Evolutionary conservation across 2,888 invertebrate species (phyloP).

Genomic region (Oxyteleia sp.): DNA sequence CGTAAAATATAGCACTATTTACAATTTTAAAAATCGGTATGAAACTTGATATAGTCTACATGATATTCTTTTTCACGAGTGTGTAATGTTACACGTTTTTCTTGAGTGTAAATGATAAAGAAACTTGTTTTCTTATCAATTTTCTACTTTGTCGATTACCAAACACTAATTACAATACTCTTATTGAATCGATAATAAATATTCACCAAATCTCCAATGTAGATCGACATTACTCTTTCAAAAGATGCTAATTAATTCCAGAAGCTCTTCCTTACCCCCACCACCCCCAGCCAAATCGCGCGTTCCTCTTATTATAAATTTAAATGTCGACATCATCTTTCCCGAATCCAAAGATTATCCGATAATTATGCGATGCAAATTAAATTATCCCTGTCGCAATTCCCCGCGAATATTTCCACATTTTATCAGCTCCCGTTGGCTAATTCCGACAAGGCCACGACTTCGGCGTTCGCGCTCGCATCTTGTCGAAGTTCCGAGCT

Average conservation of each 20-base stretch:
- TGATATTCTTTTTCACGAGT: no score
- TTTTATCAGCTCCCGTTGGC: slow-evolving; percentile 5
- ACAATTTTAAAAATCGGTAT: no score
- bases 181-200: no score
- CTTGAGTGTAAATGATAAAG: no score
- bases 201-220: not conserved
- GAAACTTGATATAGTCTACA: no score
- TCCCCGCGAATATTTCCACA: slow-evolving; percentile 13
- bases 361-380: slow-evolving; percentile 20
- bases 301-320: slow-evolving; percentile 5
- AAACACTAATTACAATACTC: no score
- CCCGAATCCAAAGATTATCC: slow-evolving; percentile 20
- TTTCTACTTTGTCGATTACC: no score
- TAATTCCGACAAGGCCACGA: slow-evolving; percentile 8
- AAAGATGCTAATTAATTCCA: slow-evolving; percentile 16
- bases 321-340: slow-evolving; percentile 6
- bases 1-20: no score
- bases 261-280: not conserved
- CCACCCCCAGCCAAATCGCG: not conserved
- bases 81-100: no score
- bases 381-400: slow-evolving; percentile 6
- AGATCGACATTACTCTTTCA: slow-evolving; percentile 21
- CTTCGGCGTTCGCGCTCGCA: slow-evolving; percentile 3
- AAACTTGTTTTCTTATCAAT: no score
- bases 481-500: slow-evolving; percentile 51